Evolutionary conservation across 2,888 invertebrate genomes (phyloP).

Genomic region (Rhopalosiphum nymphaeae): DNA sequence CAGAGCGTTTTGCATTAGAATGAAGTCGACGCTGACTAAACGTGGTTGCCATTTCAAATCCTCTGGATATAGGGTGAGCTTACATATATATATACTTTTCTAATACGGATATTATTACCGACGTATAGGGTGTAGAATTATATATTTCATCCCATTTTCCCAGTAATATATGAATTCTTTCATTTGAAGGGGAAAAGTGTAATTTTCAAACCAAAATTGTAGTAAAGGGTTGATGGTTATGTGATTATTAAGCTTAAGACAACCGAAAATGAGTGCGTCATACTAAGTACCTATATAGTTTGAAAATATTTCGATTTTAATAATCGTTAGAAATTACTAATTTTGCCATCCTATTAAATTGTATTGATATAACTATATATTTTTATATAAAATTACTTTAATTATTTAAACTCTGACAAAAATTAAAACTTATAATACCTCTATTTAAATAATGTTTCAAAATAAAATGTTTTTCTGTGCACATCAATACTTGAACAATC

Average conservation of each 20-base stretch:
- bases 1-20: conserved; percentile 92
- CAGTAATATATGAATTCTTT: conserved; percentile 31
- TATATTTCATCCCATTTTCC: conserved; percentile 50
- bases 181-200: conserved; percentile 47
- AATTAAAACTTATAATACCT: background rate
- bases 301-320: background rate
- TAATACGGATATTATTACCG: conserved; percentile 54
- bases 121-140: conserved; percentile 37
- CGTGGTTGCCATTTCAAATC: conserved; percentile 97
- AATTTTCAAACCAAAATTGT: conserved; percentile 47
- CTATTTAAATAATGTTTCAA: background rate
- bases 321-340: background rate
- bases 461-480: background rate
- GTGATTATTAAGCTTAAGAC: conserved; percentile 39
- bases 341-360: background rate
- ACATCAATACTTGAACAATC: background rate
- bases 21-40: conserved; percentile 98
- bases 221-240: conserved; percentile 60
- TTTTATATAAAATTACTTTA: background rate
- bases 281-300: background rate
- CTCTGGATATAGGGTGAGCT: conserved; percentile 92
- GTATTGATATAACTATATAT: background rate
- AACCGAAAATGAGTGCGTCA: conserved; percentile 52
- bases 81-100: background rate
- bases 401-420: background rate